These are phyloP conservation scores for Polyploca ridens DNA, from an alignment of 2,888 invertebrate species.

Conservation along the genomic window DNA sequence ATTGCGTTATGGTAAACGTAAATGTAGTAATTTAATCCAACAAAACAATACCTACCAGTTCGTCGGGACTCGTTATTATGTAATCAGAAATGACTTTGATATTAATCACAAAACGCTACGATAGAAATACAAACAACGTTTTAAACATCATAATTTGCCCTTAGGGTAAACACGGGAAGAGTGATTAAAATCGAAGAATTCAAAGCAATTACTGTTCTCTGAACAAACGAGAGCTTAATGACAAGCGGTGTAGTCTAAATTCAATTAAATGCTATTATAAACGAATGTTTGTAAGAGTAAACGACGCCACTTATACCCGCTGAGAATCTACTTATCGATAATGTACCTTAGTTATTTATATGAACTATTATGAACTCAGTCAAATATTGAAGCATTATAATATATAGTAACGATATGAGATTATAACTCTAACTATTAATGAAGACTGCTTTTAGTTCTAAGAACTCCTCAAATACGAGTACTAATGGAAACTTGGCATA, in stretches of 20 bases:
- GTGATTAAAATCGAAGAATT: conserved; percentile 54
- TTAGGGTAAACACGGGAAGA: conserved; percentile 49
- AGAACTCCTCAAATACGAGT: conserved; percentile 31
- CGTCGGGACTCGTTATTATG: conserved; percentile 51
- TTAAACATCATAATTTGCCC: conserved; percentile 54
- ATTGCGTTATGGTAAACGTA: neutral
- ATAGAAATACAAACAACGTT: conserved; percentile 66
- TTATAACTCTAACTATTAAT: neutral
- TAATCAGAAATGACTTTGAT: conserved; percentile 71
- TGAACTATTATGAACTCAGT: neutral
- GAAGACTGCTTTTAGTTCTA: neutral
- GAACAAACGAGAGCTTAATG: conserved; percentile 22
- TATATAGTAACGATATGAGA: neutral
- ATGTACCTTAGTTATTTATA: neutral
- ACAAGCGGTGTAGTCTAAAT: conserved; percentile 40
- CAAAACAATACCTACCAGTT: conserved; percentile 45
- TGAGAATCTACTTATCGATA: neutral
- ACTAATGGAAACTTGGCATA: conserved; percentile 36
- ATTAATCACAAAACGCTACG: conserved; percentile 64
- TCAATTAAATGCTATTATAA: conserved; percentile 36
- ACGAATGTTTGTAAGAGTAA: conserved; percentile 19
- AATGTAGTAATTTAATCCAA: conserved; percentile 33
- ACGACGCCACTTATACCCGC: conserved; percentile 13
- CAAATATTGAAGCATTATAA: neutral
- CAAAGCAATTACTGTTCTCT: conserved; percentile 47